Evolutionary conservation across 2,888 invertebrate genomes (phyloP), one percentile per base, ranked within the genome.

Genomic region (Doris montereyensis): DNA sequence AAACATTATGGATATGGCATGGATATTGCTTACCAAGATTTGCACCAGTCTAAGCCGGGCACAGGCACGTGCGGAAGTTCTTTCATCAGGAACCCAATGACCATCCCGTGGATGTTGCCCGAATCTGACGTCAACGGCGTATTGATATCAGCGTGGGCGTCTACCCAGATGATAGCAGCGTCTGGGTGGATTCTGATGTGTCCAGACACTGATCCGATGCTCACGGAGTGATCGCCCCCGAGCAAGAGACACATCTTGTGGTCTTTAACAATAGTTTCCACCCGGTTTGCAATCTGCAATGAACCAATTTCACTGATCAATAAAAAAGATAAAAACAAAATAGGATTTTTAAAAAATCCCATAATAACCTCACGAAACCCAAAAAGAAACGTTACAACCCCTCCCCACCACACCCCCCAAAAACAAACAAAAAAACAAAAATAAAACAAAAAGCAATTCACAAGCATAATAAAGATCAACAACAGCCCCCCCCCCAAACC

Each of bases 131-230:
- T 96, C 88, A 94, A 94, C 88, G 95, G 95, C n/a, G 96, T 95
- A 92, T 97, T 97, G 83, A 97, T 94, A 92, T 97, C 97, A 1
- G 96, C 95, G 90, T 97, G 97, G 0, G 97, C 97, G 91, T 97
- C 97, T 34, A 97, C 94, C 96, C 97, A 97, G 68, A 97, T 93
- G 73, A 97, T 93, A 82, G 95, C 94, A 85, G 96, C 92, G 86
- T 96, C 94, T 79, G 94, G 93, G 83, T 90, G 89, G 10, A 88
- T 89, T 88, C 83, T 80, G 65, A 86, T 81, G 73, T 85, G 82
- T 10, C 82, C 84, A 28, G 77, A 74, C 2, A 83, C 77, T 2
- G 81, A 81, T 30, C 95, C 96, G 79, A 95, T 94, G 86, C 95
- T 95, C 82, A 97, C 94, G 78, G 96, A 95, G 92, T 97, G 97